Conservation (phyloP, 2,888 invertebrate species). For the Marronus borbonicus region DNA sequence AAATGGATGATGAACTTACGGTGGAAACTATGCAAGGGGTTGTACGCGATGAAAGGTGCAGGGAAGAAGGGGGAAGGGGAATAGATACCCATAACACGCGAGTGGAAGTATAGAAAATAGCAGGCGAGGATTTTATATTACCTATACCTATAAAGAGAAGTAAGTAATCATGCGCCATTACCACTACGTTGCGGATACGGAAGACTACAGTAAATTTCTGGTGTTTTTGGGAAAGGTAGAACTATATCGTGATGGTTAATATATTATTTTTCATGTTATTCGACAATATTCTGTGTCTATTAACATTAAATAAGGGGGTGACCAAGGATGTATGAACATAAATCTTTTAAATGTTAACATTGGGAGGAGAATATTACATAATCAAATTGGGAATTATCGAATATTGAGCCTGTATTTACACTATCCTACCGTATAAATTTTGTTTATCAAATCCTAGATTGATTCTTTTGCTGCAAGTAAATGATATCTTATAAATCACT, state of each 20-base stretch:
- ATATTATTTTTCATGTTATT: neutral
- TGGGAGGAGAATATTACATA: no score
- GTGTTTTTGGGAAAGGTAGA: neutral
- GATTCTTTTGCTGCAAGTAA: no score
- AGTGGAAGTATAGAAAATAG: slow-evolving; percentile 14
- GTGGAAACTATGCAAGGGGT: neutral
- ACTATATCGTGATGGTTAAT: slow-evolving; percentile 2
- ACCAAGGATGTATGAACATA: no score
- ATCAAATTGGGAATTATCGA: no score
- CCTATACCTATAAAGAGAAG: neutral
- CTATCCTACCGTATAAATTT: no score
- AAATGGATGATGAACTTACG: slow-evolving; percentile 23
- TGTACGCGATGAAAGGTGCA: neutral
- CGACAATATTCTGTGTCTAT: no score
- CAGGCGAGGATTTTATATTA: neutral
- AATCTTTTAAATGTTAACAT: no score
- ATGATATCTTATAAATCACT: no score
- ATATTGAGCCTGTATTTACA: no score
- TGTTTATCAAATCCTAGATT: no score
- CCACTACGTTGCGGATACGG: slow-evolving; percentile 35
- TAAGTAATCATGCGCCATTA: slow-evolving; percentile 23
- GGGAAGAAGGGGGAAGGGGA: neutral
- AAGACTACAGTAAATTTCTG: slow-evolving; percentile 31
- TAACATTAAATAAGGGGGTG: no score
- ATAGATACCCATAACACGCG: neutral